Evolutionary conservation across 2,797 vertebrate species (phyloP).

Genomic region (Pseudotriccus pelzelni): DNA sequence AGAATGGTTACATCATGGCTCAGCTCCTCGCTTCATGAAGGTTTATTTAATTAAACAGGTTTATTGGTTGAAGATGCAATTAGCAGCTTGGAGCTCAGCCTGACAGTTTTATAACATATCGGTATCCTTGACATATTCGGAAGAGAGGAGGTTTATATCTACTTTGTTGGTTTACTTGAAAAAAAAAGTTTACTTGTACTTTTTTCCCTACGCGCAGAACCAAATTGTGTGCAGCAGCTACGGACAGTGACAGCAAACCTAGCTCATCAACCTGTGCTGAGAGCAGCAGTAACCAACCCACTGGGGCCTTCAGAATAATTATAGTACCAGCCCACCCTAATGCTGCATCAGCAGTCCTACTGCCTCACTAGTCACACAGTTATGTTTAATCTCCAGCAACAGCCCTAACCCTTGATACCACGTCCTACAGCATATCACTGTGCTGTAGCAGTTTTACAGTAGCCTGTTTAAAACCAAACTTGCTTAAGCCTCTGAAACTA

Average conservation of each 20-base stretch:
- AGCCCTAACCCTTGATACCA: not conserved
- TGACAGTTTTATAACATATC: not conserved
- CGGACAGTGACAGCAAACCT: not conserved
- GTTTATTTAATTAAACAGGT: not conserved
- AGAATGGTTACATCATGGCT: not conserved
- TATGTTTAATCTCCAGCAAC: not conserved
- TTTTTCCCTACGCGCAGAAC: not conserved
- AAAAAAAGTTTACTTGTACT: not conserved
- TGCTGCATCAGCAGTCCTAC: rapidly evolving
- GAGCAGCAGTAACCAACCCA: not conserved
- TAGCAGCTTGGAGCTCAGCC: not conserved
- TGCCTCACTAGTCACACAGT: not conserved
- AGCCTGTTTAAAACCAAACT: not conserved
- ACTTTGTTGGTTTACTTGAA: not conserved
- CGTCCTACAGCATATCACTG: not conserved
- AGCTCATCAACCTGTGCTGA: not conserved
- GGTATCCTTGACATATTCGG: not conserved
- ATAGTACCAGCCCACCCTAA: no score
- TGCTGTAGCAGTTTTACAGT: not conserved
- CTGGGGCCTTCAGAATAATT: not conserved
- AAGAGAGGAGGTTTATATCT: not conserved
- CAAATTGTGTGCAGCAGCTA: not conserved
- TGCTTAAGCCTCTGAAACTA: not conserved
- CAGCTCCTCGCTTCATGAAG: not conserved
- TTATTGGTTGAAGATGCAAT: not conserved